A percentile compares a stretch with the other conserved stretches of the same genome.
Conservation (phyloP, 2,888 invertebrate genomes). For the Chouioia cunea region DNA sequence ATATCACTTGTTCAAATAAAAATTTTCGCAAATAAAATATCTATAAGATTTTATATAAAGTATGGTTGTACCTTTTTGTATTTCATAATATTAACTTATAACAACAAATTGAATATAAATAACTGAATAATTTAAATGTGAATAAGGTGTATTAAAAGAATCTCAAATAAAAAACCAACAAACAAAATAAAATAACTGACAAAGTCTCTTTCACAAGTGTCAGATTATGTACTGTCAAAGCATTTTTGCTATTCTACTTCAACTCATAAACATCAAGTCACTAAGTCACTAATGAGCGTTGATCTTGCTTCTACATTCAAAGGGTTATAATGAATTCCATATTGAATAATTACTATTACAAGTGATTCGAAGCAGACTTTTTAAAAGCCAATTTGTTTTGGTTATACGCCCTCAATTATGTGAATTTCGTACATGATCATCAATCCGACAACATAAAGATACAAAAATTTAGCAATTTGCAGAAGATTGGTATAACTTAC, state of each 20-base stretch:
- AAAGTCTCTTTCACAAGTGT: not conserved
- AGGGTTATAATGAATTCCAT: not conserved
- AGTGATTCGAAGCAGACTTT: not conserved
- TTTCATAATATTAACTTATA: constrained; percentile 2
- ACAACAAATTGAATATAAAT: constrained; percentile 1
- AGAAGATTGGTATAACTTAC: not conserved
- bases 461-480: too few species aligned
- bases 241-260: constrained; percentile 13
- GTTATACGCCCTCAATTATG: constrained; percentile 21
- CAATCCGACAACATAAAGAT: too few species aligned
- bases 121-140: constrained; percentile 1
- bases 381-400: constrained; percentile 6
- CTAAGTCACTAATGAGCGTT: not conserved
- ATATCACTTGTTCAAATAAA: too few species aligned
- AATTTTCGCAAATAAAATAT: too few species aligned
- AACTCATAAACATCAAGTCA: not conserved
- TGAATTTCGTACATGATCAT: not conserved
- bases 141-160: not conserved
- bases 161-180: constrained; percentile 11
- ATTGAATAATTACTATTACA: not conserved
- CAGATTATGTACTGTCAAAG: constrained; percentile 24
- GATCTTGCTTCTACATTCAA: not conserved
- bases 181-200: constrained; percentile 14
- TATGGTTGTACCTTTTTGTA: too few species aligned
- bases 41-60: too few species aligned